Base-by-base conservation (phyloP, 1,140 invertebrate genomes). In the Calephelis virginiensis region DNA sequence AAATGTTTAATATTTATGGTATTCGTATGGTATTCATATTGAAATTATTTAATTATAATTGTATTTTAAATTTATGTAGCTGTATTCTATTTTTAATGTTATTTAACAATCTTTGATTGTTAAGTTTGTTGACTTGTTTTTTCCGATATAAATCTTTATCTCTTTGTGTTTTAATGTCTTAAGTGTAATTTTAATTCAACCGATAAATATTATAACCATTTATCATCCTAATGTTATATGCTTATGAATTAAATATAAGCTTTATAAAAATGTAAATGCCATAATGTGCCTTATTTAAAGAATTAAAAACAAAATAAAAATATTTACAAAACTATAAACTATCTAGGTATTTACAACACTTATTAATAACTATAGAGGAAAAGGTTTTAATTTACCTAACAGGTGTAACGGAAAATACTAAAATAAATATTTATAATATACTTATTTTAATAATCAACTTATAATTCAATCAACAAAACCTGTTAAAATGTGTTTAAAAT, bases 311-410 rank as follows among this genome's bases (percentile, higher is more conserved):
- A 64, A 66, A 46, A 37, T 17, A 46, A 64, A 69, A 63, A 64
- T 80, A 78, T 78, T 75, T 76, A 78, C 72, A 80, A 75, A 66
- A 61, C 48, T 74, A 71, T 72, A 74, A 68, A 61, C 70, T 63
- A 70, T 53, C 28, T 78, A 43, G 6, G 40, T 43, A 76, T 79
- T 67, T 77, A 79, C 74, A 77, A 50, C 61, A 62, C 47, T 69
- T 48, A 60, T 66, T 63, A 46, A 71, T 64, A 61, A 64, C n/a
- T 43, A 50, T 53, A 64, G 48, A 37, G 48, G 49, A 64, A 64
- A 12, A 40, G 50, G 50, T 8, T 53, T 14, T 53, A 11, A 6
- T 11, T 11, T 53, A 17, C 17, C 14, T 17, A 53, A 53, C 50
- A 56, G 10, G 10, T 56, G 28, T 56, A 56, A 56, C 53, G 13